These are phyloP conservation scores for Leptinotarsa undecemlineata DNA, from an alignment of 1,140 invertebrate genomes.

Conservation along the genomic window DNA sequence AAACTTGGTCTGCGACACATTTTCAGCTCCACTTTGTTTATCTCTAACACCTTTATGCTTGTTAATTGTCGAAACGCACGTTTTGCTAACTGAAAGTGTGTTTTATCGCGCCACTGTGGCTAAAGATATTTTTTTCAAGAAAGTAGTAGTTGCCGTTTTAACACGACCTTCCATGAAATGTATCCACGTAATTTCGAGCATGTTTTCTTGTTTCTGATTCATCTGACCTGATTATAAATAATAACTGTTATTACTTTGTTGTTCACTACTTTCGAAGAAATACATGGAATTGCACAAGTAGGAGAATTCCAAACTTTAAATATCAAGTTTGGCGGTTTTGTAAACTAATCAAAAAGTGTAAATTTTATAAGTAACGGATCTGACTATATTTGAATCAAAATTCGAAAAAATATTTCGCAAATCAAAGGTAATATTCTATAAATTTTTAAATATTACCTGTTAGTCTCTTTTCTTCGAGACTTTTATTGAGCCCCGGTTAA, in stretches of 20 bases:
- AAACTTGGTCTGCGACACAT: not conserved
- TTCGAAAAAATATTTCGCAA: too few species aligned
- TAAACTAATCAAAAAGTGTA: too few species aligned
- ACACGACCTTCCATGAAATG: not conserved
- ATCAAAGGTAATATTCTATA: too few species aligned
- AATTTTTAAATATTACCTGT: too few species aligned
- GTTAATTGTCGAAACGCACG: not conserved
- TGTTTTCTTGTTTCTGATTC: not conserved
- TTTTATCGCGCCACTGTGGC: conserved; percentile 4
- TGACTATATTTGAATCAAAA: too few species aligned
- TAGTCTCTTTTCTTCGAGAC: too few species aligned
- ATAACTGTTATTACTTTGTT: conserved; percentile 1
- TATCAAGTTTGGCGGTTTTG: too few species aligned
- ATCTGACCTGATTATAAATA: not conserved
- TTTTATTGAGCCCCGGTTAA: too few species aligned
- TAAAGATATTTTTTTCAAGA: not conserved
- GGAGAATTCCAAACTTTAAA: too few species aligned
- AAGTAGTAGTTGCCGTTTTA: not conserved
- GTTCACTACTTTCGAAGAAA: not conserved
- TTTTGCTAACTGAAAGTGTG: conserved; percentile 1
- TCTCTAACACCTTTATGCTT: not conserved
- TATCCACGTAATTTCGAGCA: not conserved
- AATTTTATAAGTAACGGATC: too few species aligned
- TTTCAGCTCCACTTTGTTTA: not conserved
- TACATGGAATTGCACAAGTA: not conserved